These are phyloP conservation scores for Drosophila borealis DNA, from an alignment of 2,888 invertebrate genomes.

Conservation along the genomic window DNA sequence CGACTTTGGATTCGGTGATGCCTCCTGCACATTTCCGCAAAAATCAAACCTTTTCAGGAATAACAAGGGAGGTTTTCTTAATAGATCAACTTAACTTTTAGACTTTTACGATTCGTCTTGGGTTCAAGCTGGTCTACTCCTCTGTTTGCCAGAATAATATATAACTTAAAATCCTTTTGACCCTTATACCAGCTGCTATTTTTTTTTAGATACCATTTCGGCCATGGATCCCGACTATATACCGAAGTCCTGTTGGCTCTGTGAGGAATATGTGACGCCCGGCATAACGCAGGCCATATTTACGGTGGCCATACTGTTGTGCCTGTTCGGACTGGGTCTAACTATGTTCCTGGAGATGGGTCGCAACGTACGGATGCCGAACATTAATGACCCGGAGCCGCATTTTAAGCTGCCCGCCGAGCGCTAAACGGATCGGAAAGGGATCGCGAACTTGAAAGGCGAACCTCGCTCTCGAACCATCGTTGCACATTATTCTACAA, in stretches of 20 bases:
- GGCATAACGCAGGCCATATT: constrained; percentile 47
- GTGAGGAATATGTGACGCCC: constrained; percentile 33
- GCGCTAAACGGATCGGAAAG: neutral
- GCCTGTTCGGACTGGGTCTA: constrained; percentile 44
- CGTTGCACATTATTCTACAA: constrained; percentile 1
- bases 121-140: neutral
- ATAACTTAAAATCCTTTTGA: neutral
- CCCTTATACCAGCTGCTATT: no score
- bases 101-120: no score
- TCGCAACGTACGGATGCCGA: constrained; percentile 30
- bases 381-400: constrained; percentile 39
- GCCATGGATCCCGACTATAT: constrained; percentile 31
- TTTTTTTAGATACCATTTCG: neutral
- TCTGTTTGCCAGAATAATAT: neutral
- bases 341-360: constrained; percentile 56
- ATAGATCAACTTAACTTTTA: no score
- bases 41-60: no score
- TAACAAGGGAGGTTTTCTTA: no score
- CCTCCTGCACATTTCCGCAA: no score
- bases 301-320: constrained; percentile 30
- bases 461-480: constrained; percentile 35
- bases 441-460: constrained; percentile 11
- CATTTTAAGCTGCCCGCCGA: constrained; percentile 23
- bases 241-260: constrained; percentile 51
- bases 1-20: no score